These are phyloP conservation scores for Oligia latruncula DNA, from an alignment of 2,888 invertebrate genomes.

Conservation along the genomic window DNA sequence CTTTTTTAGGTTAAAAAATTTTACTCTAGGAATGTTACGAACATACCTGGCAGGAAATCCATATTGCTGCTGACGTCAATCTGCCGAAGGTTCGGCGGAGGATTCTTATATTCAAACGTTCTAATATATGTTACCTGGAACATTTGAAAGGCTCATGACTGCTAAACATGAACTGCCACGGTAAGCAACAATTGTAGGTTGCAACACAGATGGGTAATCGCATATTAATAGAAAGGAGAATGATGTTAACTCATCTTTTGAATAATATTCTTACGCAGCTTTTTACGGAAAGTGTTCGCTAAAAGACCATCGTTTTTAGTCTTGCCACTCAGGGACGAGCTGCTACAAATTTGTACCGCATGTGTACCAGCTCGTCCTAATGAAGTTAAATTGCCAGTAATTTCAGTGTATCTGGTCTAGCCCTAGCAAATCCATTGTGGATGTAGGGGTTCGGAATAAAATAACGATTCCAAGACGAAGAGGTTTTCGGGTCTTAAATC, in stretches of 20 bases:
- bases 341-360: not conserved
- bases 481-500: not conserved
- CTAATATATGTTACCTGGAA: conserved; percentile 76
- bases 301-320: not conserved
- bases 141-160: not conserved
- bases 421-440: not conserved
- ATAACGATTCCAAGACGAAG: not conserved
- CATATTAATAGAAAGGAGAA: not conserved
- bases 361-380: not conserved
- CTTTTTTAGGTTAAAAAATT: not conserved
- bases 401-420: not conserved
- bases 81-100: conserved; percentile 65
- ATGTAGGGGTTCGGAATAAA: not conserved
- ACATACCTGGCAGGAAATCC: conserved; percentile 58
- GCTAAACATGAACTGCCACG: not conserved
- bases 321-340: not conserved
- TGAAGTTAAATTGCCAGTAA: not conserved
- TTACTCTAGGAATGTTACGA: not conserved
- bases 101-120: conserved; percentile 62
- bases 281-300: not conserved
- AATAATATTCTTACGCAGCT: too few species aligned
- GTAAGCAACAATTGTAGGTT: not conserved
- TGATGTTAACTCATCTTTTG: too few species aligned
- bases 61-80: conserved; percentile 66
- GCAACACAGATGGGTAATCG: not conserved